These are phyloP conservation scores for Pollimyrus isidori DNA, from an alignment of 2,113 vertebrate species.

Conservation along the genomic window DNA sequence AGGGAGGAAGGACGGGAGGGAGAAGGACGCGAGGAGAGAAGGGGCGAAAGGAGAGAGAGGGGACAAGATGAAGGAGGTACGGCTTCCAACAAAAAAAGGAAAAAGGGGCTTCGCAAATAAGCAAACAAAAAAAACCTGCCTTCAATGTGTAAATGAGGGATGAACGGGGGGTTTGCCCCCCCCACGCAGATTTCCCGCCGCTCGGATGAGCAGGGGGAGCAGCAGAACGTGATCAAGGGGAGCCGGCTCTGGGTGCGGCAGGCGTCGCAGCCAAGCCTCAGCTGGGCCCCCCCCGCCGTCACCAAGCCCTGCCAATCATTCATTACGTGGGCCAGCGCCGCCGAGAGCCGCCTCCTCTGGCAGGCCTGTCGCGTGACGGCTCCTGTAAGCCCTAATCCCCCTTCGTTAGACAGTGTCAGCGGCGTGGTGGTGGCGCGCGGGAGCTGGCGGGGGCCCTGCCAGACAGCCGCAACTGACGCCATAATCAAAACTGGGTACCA, in stretches of 20 bases:
- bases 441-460: conserved; percentile 73
- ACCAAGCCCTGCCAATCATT: conserved; percentile 87
- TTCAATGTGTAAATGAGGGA: conserved; percentile 99
- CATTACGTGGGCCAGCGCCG: conserved; percentile 85
- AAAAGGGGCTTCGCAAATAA: conserved; percentile 90
- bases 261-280: conserved; percentile 75
- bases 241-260: conserved; percentile 76
- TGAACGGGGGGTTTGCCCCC: conserved; percentile 56
- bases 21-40: neutral
- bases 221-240: conserved; percentile 88
- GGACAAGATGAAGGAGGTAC: conserved; percentile 58
- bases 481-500: conserved; percentile 78
- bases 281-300: conserved; percentile 72
- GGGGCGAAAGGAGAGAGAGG: conserved; percentile 43
- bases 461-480: conserved; percentile 71
- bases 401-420: conserved; percentile 95
- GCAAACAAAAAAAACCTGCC: conserved; percentile 86
- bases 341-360: conserved; percentile 81
- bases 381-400: conserved; percentile 95
- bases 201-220: conserved; percentile 78
- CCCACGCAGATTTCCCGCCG: conserved; percentile 74
- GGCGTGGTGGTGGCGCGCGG: conserved; percentile 65
- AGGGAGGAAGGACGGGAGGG: conserved; percentile 21
- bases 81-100: conserved; percentile 57
- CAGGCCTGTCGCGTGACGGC: conserved; percentile 93